Conservation (phyloP, 2,888 invertebrate species). For the Melinaea menophilus region DNA sequence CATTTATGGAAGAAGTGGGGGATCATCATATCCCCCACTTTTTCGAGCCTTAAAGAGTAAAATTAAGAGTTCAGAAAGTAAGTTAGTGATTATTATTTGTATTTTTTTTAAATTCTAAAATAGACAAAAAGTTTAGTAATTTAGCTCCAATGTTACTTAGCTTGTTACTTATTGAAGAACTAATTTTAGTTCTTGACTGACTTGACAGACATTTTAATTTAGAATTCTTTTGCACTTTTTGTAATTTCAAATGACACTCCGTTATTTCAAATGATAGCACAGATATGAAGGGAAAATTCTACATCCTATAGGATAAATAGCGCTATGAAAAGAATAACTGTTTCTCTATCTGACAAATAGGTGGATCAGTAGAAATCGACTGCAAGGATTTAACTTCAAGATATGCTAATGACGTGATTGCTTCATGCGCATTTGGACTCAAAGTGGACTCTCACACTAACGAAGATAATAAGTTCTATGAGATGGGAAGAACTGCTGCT, state of each 20-base stretch:
- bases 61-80: slow-evolving; percentile 36
- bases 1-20: slow-evolving; percentile 57
- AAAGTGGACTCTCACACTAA: slow-evolving; percentile 69
- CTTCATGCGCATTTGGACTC: slow-evolving; percentile 58
- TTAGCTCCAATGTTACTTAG: no score
- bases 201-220: no score
- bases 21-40: no score
- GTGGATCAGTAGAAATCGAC: slow-evolving; percentile 37
- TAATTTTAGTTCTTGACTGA: no score
- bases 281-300: no score
- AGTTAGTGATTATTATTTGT: neutral
- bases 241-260: no score
- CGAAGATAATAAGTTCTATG: slow-evolving; percentile 70
- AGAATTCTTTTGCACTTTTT: no score
- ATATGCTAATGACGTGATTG: slow-evolving; percentile 62
- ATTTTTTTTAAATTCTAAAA: no score
- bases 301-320: neutral
- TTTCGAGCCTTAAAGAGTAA: slow-evolving; percentile 39
- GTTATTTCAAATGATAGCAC: no score
- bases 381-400: slow-evolving; percentile 53
- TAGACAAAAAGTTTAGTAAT: no score
- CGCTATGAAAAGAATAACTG: neutral
- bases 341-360: neutral
- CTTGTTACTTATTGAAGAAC: no score
- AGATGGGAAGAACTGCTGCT: slow-evolving; percentile 61